These are phyloP conservation scores for Nemopilema nomurai DNA, from an alignment of 30 jellyfish, hydroid and myxozoan species.

Conservation along the genomic window DNA sequence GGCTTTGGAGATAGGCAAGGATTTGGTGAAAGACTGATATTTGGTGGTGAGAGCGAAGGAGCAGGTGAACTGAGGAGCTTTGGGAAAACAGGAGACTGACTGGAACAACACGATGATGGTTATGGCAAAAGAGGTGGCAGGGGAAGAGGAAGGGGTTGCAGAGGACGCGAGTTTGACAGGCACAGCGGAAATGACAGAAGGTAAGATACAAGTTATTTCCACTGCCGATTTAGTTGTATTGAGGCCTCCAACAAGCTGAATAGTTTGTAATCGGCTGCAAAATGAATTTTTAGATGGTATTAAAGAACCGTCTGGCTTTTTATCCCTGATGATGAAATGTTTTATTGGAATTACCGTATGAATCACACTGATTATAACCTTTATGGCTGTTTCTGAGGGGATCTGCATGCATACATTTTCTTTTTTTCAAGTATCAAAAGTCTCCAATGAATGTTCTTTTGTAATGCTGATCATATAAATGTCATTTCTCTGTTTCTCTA, in stretches of 20 bases:
- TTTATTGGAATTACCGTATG: slow-evolving; percentile 51
- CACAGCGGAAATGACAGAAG: slow-evolving; percentile 98
- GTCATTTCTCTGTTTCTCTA: too few relatives aligned
- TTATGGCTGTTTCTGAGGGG: slow-evolving; percentile 37
- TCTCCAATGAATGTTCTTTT: too few relatives aligned
- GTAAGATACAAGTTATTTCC: too few relatives aligned
- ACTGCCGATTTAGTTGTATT: too few relatives aligned
- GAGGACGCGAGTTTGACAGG: slow-evolving; percentile 98
- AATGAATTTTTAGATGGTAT: too few relatives aligned
- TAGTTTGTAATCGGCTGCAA: too few relatives aligned
- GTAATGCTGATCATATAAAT: too few relatives aligned
- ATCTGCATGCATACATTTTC: too few relatives aligned
- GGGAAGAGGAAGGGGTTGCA: slow-evolving; percentile 82
- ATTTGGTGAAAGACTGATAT: slow-evolving; percentile 53
- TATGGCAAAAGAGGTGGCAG: slow-evolving; percentile 62
- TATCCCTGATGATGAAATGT: slow-evolving; percentile 42
- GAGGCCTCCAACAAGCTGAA: too few relatives aligned
- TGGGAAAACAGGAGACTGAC: slow-evolving; percentile 34
- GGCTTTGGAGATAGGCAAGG: slow-evolving; percentile 73
- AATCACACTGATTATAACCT: slow-evolving; percentile 12
- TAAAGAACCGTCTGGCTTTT: too few relatives aligned
- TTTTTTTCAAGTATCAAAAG: too few relatives aligned
- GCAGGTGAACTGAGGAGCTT: slow-evolving; percentile 71
- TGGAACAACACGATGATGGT: slow-evolving; percentile 57
- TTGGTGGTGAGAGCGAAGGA: slow-evolving; percentile 61